Percentiles rank a stretch among this genome's conserved stretches.
Evolutionary conservation across 2,113 vertebrate species (phyloP).

Genomic region (Microcebus lehilahytsara): DNA sequence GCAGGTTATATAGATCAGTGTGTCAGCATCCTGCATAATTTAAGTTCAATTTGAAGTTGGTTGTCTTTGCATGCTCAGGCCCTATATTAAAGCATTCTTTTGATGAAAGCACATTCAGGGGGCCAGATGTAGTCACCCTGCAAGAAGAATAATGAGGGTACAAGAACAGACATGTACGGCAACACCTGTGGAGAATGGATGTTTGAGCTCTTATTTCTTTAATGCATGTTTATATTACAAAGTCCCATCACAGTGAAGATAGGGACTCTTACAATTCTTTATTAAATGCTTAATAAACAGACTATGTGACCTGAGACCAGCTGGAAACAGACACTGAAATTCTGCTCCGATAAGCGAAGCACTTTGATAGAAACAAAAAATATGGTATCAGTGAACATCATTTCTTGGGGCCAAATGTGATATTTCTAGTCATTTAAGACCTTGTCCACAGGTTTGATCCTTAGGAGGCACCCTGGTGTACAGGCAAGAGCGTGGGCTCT

Average conservation of each 20-base stretch:
- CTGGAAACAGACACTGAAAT: slow-evolving; percentile 60
- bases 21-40: slow-evolving; percentile 63
- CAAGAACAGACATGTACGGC: slow-evolving; percentile 76
- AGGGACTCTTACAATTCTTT: slow-evolving; percentile 42
- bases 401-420: slow-evolving; percentile 3
- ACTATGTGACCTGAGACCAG: slow-evolving; percentile 29
- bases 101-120: slow-evolving; percentile 61
- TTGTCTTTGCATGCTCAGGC: slow-evolving; percentile 62
- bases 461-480: slow-evolving; percentile 54
- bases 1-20: slow-evolving; percentile 49
- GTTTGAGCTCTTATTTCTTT: slow-evolving; percentile 60
- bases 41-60: slow-evolving; percentile 56
- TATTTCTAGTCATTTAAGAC: slow-evolving; percentile 47
- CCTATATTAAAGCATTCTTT: slow-evolving; percentile 71
- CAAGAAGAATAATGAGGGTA: slow-evolving; percentile 62
- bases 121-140: slow-evolving; percentile 68
- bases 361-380: slow-evolving; percentile 56
- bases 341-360: slow-evolving; percentile 48
- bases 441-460: not conserved
- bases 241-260: slow-evolving; percentile 32
- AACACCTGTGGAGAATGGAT: slow-evolving; percentile 77
- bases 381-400: not conserved
- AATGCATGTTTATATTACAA: slow-evolving; percentile 71
- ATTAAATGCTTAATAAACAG: slow-evolving; percentile 59
- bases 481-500: slow-evolving; percentile 13